Evolutionary conservation across 1,140 invertebrate genomes (phyloP), one percentile per base, ranked within the genome.

Genomic region (Drosophila athabasca): DNA sequence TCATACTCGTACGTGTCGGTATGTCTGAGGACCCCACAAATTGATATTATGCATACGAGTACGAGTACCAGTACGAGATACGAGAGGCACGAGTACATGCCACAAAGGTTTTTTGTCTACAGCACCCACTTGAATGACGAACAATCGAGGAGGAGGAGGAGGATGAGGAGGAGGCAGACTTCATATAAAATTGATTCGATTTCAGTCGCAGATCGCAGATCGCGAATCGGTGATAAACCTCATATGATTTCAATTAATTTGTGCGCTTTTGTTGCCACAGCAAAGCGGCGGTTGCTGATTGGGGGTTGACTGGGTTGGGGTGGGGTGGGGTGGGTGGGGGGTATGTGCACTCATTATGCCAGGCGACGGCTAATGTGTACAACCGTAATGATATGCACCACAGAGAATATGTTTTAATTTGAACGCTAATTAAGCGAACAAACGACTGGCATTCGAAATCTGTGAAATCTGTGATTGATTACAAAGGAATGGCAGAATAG

Each of bases 161-260:
- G 35, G 3, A 13, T 9, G 1, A 9, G 3, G 11, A 9, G 3
- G 4, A 35, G 31, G 35, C 9, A 57, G 48, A 45, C 60, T 61
- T 74, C 52, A 41, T 49, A 68, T 39, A 61, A 87, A 81, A 87
- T 87, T 77, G 74, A 82, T 87, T 80, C 35, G 70, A 76, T 70
- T 88, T 64, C 71, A 83, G 76, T 79, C 79, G 35, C 35, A 66
- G 71, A 83, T 82, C 79, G 79, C 76, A 74, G 77, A 81, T 39
- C 24, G 24, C 24, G 5, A 3, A 39, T 79, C 24, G 24, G 75
- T 49, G 69, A 80, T 85, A 77, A 82, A 46, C 72, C 62, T 69
- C 62, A 76, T 87, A 76, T 87, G 85, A 88, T 87, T 85, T 82
- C 83, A 87, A 87, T 87, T 87, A 87, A 87, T 87, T 83, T 88